Evolutionary conservation across 2,113 vertebrate genomes (phyloP).

Genomic region (Haemorhous mexicanus): DNA sequence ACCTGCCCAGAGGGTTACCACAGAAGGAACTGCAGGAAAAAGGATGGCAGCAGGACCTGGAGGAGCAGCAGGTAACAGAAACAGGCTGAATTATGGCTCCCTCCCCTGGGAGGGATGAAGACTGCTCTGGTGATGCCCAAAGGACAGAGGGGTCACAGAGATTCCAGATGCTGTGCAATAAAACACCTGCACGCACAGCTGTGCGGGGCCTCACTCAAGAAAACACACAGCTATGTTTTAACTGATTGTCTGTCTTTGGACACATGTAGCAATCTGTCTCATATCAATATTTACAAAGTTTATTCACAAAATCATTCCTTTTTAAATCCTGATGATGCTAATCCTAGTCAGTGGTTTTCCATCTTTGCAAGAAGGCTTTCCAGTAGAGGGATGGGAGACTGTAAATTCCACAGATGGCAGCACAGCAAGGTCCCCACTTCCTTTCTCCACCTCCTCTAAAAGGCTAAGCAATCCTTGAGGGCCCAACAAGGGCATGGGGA

Average conservation of each 20-base stretch:
- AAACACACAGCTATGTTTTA: background rate
- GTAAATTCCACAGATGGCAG: background rate
- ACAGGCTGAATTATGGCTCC: background rate
- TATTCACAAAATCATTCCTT: background rate
- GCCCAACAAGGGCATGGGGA: no score
- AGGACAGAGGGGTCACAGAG: background rate
- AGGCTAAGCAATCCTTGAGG: background rate
- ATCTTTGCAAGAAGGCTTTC: background rate
- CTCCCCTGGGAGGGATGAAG: background rate
- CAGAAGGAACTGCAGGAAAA: background rate
- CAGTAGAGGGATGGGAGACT: background rate
- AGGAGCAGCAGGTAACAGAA: background rate
- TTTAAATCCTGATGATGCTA: background rate
- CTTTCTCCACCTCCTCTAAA: background rate
- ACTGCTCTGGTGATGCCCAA: background rate
- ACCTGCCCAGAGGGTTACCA: background rate
- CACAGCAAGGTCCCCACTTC: background rate
- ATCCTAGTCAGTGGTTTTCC: background rate
- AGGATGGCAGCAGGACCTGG: background rate
- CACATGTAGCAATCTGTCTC: background rate
- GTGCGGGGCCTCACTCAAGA: fast-evolving
- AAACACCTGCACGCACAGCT: fast-evolving
- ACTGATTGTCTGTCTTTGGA: background rate
- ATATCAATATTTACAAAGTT: background rate
- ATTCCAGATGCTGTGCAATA: background rate